Base-by-base conservation (phyloP, 1,140 invertebrate species). In the Berghia stephanieae region DNA sequence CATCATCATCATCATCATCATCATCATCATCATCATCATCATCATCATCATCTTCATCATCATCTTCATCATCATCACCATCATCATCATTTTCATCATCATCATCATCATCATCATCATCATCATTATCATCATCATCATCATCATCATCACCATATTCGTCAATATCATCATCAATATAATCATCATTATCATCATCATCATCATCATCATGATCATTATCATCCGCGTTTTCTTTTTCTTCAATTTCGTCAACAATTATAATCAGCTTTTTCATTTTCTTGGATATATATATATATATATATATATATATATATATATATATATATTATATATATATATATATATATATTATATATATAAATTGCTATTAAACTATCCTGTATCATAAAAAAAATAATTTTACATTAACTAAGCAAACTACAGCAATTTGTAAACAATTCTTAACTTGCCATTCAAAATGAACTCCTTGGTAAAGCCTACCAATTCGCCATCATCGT, bases 21-120 rank as follows among this genome's bases (percentile, higher is more conserved):
- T 73, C 71, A 73, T 73, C 71, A 73, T 55, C 74, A 76, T 73
- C 71, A 73, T 73, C 71, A 73, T 73, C 71, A 73, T 73, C 71
- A 73, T 73, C 71, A 1, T 73, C 71, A 66, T 73, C 71, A 49
- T 49, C 46, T 16, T 49, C 46, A 49, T 49, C 46, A 49, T 49
- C 46, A 49, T 49, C 46, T 16, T 49, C 46, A 49, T 49, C 46
- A 49, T 49, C 46, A 49, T 49, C 46, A 49, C 40, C 67, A 69
- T 69, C 46, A 49, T 75, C 72, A 75, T 66, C 72, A 66, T 75
- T 60, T 42, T 76, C 4, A 76, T 76, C 75, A 73, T 73, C 71
- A 73, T 73, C 44, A 55, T 73, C 71, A 73, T 73, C 2, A 66
- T 73, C 71, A 73, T 73, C 71, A 1, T 73, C 71, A 73, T 73